These are phyloP conservation scores for Corythornis madagascariensis DNA, from an alignment of 2,113 vertebrate species.

Conservation along the genomic window DNA sequence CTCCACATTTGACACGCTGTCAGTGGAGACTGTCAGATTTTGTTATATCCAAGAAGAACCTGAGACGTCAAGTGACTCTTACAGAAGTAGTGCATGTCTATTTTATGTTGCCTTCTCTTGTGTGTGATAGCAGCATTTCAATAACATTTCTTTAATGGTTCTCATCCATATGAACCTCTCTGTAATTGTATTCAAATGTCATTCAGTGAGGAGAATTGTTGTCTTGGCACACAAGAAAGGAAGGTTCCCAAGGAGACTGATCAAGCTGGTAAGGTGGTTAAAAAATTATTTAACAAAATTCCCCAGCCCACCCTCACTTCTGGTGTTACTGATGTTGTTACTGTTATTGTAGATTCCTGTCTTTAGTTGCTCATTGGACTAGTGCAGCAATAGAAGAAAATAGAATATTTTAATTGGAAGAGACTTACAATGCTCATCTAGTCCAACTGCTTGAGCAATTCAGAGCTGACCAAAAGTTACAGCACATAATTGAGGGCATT, in stretches of 20 bases:
- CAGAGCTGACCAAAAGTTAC: not conserved
- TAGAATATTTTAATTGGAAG: not conserved
- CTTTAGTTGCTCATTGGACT: not conserved
- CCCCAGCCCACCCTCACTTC: not conserved
- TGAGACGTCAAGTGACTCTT: not conserved
- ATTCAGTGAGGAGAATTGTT: not conserved
- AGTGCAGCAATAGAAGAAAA: not conserved
- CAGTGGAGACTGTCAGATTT: not conserved
- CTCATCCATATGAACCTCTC: not conserved
- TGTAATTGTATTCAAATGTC: not conserved
- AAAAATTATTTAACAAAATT: not conserved
- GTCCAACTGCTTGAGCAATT: not conserved
- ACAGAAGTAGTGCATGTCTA: too few relatives aligned
- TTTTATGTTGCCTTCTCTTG: not conserved
- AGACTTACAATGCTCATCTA: not conserved
- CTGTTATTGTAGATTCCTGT: rapidly evolving
- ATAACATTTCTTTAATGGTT: not conserved
- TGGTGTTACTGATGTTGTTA: not conserved
- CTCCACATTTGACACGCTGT: not conserved
- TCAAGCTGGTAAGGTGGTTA: not conserved
- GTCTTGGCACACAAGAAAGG: not conserved
- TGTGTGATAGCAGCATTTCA: not conserved
- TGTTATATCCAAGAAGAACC: not conserved
- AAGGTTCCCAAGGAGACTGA: not conserved
- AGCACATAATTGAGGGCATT: not conserved